Evolutionary conservation across 2,113 vertebrate genomes (phyloP).

Genomic region (Petrocephalus zakoni): DNA sequence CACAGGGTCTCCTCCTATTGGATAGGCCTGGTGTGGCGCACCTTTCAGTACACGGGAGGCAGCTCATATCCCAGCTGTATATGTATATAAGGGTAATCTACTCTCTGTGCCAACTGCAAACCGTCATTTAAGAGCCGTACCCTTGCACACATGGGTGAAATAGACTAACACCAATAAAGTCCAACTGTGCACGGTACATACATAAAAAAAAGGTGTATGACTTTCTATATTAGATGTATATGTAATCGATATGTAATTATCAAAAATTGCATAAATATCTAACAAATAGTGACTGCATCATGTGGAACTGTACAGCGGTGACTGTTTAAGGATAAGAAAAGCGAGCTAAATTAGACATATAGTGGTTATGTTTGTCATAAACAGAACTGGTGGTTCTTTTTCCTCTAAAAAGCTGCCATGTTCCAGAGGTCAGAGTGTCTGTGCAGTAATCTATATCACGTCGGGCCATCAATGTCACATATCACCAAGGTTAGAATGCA

Average conservation of each 20-base stretch:
- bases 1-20: not conserved
- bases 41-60: not conserved
- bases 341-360: not conserved
- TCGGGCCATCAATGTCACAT: not conserved
- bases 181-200: not conserved
- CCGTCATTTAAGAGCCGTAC: not conserved
- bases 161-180: not conserved
- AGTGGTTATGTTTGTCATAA: not conserved
- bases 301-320: no score
- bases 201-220: not conserved
- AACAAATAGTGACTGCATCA: not conserved
- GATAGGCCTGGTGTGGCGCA: not conserved
- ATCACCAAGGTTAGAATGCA: not conserved
- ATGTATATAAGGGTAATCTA: not conserved
- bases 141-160: not conserved
- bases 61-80: not conserved
- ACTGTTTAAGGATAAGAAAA: not conserved
- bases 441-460: not conserved
- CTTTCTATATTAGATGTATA: no score
- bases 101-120: not conserved
- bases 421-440: not conserved
- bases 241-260: no score
- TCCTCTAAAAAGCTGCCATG: not conserved
- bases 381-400: not conserved
- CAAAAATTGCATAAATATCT: not conserved